Percentiles rank a stretch among this genome's conserved stretches.
Evolutionary conservation across 1,140 invertebrate species (phyloP).

Genomic region (Drosophila setifemur): DNA sequence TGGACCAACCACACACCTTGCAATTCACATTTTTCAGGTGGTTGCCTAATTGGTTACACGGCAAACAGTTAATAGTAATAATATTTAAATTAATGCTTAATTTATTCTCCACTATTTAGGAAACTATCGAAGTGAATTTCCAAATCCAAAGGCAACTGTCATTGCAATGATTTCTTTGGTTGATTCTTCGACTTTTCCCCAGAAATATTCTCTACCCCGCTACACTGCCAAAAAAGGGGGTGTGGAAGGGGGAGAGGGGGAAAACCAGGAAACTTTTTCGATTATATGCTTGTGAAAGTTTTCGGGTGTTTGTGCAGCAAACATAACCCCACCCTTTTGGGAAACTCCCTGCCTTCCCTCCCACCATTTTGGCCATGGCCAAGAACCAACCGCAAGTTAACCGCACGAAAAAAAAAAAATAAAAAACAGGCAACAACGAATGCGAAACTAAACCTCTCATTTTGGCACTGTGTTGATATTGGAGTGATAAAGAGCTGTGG

Average conservation of each 20-base stretch:
- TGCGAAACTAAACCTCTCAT: constrained; percentile 19
- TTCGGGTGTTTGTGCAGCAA: constrained; percentile 56
- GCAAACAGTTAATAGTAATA: too few relatives aligned
- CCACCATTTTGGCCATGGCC: constrained; percentile 8
- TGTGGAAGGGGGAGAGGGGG: background rate
- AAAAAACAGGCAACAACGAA: constrained; percentile 19
- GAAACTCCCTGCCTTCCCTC: constrained; percentile 1
- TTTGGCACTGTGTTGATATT: constrained; percentile 46
- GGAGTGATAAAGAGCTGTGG: constrained; percentile 60
- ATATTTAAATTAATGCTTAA: too few relatives aligned
- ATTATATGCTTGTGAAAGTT: constrained; percentile 80
- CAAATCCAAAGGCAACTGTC: background rate
- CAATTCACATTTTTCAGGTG: too few relatives aligned
- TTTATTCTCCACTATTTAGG: too few relatives aligned
- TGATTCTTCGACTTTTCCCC: constrained; percentile 16
- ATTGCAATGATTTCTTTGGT: background rate
- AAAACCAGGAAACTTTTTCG: constrained; percentile 67
- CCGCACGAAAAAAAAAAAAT: constrained; percentile 55
- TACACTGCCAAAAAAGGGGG: too few relatives aligned
- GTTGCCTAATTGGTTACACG: constrained; percentile 5
- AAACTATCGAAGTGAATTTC: too few relatives aligned
- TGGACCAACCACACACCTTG: background rate
- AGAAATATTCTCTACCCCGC: background rate
- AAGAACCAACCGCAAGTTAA: constrained; percentile 61
- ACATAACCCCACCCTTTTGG: background rate